A percentile compares a stretch with the other conserved stretches of the same genome.
Conservation (phyloP, 1,140 invertebrate genomes). For the Monomorium pharaonis region DNA sequence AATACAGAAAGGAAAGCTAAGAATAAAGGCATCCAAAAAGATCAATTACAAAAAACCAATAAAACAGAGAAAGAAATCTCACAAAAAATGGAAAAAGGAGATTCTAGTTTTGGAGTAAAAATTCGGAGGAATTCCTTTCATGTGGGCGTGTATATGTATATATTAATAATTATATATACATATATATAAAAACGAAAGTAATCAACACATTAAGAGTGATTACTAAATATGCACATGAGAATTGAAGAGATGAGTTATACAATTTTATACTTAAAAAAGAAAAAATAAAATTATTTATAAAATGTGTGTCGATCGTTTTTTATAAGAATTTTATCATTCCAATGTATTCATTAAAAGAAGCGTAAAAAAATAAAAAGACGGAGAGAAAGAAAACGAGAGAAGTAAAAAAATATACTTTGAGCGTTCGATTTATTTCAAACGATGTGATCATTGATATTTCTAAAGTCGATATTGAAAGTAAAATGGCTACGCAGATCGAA, state of each 20-base stretch:
- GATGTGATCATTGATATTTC: slow-evolving; percentile 56
- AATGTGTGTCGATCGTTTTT: too few relatives aligned
- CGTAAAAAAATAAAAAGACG: background rate
- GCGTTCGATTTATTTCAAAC: slow-evolving; percentile 70
- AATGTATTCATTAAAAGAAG: background rate
- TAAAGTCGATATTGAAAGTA: background rate
- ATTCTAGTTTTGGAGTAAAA: background rate
- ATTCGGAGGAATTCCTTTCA: too few relatives aligned
- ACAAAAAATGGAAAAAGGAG: background rate
- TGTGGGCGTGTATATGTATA: too few relatives aligned
- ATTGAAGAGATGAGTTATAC: background rate
- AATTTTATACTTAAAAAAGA: background rate
- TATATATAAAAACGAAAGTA: background rate
- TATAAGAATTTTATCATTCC: background rate
- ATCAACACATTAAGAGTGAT: background rate
- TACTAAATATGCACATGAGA: background rate
- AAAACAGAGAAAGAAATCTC: background rate
- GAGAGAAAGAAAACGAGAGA: background rate
- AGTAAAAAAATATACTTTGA: slow-evolving; percentile 12
- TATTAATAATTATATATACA: too few relatives aligned
- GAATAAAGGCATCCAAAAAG: background rate
- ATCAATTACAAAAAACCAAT: background rate
- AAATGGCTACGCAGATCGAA: slow-evolving; percentile 30
- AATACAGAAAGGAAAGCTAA: slow-evolving; percentile 38
- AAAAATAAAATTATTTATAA: background rate